Base-by-base conservation (phyloP, 2,797 vertebrate species). In the Todus mexicanus region DNA sequence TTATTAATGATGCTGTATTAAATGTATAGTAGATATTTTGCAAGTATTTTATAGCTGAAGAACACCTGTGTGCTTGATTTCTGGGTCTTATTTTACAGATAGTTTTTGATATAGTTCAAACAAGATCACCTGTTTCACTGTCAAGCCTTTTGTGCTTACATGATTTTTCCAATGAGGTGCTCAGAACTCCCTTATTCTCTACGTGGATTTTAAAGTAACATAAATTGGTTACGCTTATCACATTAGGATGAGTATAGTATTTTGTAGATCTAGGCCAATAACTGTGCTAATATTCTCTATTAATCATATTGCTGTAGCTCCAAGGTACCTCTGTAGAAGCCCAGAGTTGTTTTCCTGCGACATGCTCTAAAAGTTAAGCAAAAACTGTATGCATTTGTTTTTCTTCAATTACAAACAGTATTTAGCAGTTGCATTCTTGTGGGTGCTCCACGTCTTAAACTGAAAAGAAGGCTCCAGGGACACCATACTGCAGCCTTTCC, bases 251-350 rank as follows among this genome's bases (percentile, higher is more conserved):
- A 53, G 15, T 9, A 13, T 1, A 22, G 9, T 10, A 35, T 72
- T 92, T 72, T 56, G 51, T 35, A 56, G 54, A 47, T 77, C 10
- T 60, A 29, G 45, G 38, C n/a, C 13, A 73, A 40, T 68, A 77
- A 50, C 51, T 51, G 16, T 42, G 51, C 17, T 91, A 84, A 70
- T 77, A 83, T 38, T 70, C n/a, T 45, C 37, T 47, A 78, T 78
- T 88, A 84, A 86, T 90, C 21, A 76, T 82, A 64, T 59, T 87
- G n/a, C 42, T 38, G 29, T 45, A 77, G 11, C 26, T 72, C 50
- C 10, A 42, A 65, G 12, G 29, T 45, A 53, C 8, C 16, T 73
- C 11, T 77, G 15, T 25, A 81, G 40, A 66, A 70, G 35, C 60
- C 9, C 7, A 70, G 72, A 20, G 7, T 1, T 51, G 61, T 54